phyloP scores from a whole-genome alignment of 2,113 vertebrate genomes.

The Indri indri region DNA sequence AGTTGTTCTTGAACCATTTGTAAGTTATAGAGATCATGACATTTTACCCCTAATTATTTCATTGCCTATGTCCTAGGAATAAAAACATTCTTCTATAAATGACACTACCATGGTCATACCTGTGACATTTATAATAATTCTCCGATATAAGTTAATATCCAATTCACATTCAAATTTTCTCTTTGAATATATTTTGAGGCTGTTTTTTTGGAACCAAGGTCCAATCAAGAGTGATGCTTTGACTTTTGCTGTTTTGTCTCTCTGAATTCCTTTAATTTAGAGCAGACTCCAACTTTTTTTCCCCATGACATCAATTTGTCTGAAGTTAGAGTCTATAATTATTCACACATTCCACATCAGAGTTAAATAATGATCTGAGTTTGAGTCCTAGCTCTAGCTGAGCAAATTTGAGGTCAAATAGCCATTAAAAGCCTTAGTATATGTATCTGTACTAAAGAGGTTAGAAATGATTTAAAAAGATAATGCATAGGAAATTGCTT shows the following conservation, averaged over 20 bases:
- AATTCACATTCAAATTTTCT: background rate
- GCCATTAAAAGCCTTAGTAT: background rate
- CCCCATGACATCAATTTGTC: background rate
- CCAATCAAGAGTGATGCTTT: background rate
- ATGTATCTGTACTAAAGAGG: background rate
- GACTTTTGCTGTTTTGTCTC: background rate
- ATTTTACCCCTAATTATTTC: background rate
- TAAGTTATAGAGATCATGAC: background rate
- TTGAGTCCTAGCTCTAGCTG: background rate
- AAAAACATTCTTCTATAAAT: background rate
- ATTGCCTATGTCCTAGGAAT: background rate
- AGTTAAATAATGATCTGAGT: constrained; percentile 28
- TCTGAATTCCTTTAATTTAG: background rate
- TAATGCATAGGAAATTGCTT: background rate
- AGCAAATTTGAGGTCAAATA: constrained; percentile 7
- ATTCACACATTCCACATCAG: background rate
- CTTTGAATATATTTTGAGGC: background rate
- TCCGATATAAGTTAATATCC: background rate
- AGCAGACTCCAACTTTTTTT: background rate
- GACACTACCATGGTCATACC: background rate
- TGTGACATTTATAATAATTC: background rate
- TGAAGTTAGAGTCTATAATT: constrained; percentile 1
- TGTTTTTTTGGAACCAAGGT: background rate
- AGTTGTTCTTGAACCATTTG: background rate
- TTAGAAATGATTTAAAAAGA: constrained; percentile 4